Evolutionary conservation across 2,113 vertebrate genomes (phyloP).

Genomic region (Motacilla alba): DNA sequence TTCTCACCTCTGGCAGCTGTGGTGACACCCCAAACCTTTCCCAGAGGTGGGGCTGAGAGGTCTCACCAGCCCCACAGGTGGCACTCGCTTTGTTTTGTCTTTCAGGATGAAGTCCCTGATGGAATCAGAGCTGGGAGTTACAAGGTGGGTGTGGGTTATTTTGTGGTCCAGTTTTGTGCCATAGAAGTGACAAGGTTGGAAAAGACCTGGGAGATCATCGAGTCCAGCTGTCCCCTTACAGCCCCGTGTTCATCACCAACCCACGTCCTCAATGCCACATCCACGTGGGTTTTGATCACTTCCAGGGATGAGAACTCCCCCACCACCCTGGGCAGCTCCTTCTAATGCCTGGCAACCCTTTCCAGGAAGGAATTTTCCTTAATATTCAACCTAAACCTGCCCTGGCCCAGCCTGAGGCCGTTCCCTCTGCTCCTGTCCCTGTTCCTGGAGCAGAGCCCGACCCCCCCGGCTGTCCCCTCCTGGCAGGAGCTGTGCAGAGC

Average conservation of each 20-base stretch:
- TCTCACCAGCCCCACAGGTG: accelerated
- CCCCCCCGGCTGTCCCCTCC: too few relatives aligned
- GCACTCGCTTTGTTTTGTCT: neutral
- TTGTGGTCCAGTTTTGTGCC: neutral
- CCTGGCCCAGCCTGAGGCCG: accelerated
- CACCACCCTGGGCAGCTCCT: neutral
- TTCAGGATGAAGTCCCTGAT: conserved; percentile 85
- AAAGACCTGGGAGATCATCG: accelerated
- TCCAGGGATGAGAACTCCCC: neutral
- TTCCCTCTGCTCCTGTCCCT: too few relatives aligned
- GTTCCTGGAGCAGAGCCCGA: too few relatives aligned
- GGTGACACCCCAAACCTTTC: neutral
- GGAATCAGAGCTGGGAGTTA: conserved; percentile 79
- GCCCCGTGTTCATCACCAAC: neutral
- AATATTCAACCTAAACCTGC: accelerated
- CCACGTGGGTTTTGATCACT: neutral
- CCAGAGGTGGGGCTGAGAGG: neutral
- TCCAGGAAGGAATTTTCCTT: neutral
- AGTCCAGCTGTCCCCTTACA: neutral
- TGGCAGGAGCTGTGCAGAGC: too few relatives aligned
- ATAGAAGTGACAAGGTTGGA: neutral
- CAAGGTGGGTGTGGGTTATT: conserved; percentile 72
- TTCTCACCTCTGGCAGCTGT: neutral
- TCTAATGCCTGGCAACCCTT: neutral
- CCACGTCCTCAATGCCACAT: neutral